These are phyloP conservation scores for Uria aalge DNA, from an alignment of 2,113 vertebrate species.

Conservation along the genomic window DNA sequence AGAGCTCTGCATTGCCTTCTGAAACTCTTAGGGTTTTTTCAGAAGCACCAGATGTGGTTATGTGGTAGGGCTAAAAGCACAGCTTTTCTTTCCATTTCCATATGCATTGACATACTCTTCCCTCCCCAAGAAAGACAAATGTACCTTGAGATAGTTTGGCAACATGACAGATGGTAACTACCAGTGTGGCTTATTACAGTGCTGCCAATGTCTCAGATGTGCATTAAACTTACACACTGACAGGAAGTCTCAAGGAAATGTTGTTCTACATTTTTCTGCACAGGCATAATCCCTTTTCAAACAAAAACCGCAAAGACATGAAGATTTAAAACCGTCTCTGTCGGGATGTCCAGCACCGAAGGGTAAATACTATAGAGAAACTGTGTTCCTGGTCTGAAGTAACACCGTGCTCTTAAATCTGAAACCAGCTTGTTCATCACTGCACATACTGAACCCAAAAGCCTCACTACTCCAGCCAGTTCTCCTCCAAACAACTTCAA, in stretches of 20 bases:
- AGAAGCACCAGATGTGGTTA: neutral
- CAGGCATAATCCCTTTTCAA: constrained; percentile 8
- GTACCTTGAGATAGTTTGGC: constrained; percentile 38
- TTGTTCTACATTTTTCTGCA: constrained; percentile 19
- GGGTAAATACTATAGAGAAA: neutral
- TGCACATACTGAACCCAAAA: neutral
- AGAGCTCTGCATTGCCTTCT: neutral
- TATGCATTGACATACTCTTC: neutral
- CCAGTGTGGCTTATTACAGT: constrained; percentile 42
- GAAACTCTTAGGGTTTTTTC: neutral
- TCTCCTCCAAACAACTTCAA: neutral
- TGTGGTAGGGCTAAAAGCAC: neutral
- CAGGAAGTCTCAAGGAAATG: constrained; percentile 30
- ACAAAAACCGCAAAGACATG: neutral
- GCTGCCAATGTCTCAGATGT: constrained; percentile 51
- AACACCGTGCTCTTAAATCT: neutral
- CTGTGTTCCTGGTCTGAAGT: neutral
- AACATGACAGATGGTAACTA: constrained; percentile 53
- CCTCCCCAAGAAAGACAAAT: neutral
- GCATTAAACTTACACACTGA: constrained; percentile 33
- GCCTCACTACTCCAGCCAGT: neutral
- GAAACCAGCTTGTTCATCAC: neutral
- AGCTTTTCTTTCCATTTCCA: constrained; percentile 6
- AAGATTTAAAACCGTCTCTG: constrained; percentile 17
- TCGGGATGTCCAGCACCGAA: neutral